Conservation (phyloP, 1,140 invertebrate species). For the Caligus rogercresseyi region DNA sequence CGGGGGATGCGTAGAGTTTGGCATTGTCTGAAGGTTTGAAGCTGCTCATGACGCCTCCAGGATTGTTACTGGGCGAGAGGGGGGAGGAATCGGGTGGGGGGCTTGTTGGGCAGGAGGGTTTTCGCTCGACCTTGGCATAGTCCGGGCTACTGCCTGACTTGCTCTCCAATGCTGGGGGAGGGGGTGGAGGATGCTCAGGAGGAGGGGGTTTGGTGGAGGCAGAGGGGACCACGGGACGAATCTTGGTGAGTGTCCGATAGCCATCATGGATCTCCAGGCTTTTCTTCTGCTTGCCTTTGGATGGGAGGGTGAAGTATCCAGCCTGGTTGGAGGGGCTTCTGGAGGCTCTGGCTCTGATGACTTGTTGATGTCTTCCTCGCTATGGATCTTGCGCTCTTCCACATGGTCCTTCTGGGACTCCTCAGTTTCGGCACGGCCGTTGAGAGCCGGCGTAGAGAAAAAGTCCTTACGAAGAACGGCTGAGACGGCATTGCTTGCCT, state of each 20-base stretch:
- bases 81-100: neutral
- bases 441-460: neutral
- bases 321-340: too few relatives aligned
- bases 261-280: constrained; percentile 21
- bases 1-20: constrained; percentile 68
- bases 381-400: constrained; percentile 27
- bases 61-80: neutral
- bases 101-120: neutral
- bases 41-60: constrained; percentile 41
- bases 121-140: constrained; percentile 23
- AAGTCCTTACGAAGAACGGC: neutral
- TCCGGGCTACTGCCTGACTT: constrained; percentile 39
- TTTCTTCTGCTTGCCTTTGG: constrained; percentile 14
- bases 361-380: constrained; percentile 30
- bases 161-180: constrained; percentile 44
- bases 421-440: constrained; percentile 27
- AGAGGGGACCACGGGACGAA: constrained; percentile 22
- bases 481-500: too few relatives aligned
- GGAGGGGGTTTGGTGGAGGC: constrained; percentile 23
- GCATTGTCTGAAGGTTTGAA: constrained; percentile 61
- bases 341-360: too few relatives aligned
- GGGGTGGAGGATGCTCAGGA: constrained; percentile 26
- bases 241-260: constrained; percentile 22
- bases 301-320: constrained; percentile 17
- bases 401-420: constrained; percentile 28